Evolutionary conservation across 2,113 vertebrate genomes (phyloP).

Genomic region (Actenoides lindsayi): DNA sequence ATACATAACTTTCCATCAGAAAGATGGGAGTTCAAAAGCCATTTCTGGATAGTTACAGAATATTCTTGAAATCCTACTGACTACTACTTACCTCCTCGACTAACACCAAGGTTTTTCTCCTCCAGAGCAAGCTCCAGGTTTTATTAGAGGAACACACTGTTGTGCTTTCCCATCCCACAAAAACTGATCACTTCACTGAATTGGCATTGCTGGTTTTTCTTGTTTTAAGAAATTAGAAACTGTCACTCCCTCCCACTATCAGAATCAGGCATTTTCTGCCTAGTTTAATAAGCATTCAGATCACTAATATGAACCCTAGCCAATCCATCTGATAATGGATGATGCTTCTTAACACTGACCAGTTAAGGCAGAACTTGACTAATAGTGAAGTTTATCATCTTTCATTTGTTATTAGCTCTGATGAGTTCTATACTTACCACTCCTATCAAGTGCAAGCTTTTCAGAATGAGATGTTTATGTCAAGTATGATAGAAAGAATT

Average conservation of each 20-base stretch:
- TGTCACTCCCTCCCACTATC: not conserved
- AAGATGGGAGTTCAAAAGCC: not conserved
- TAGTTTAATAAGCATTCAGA: not conserved
- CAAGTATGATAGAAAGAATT: not conserved
- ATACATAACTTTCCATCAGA: not conserved
- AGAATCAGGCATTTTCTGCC: not conserved
- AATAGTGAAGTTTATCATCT: not conserved
- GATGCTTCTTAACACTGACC: not conserved
- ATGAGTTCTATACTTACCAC: not conserved
- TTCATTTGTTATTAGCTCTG: not conserved
- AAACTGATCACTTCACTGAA: not conserved
- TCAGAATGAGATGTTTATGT: fast-evolving
- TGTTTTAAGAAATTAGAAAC: not conserved
- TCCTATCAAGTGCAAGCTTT: not conserved
- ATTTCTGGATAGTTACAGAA: not conserved
- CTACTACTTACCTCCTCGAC: not conserved
- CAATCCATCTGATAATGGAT: not conserved
- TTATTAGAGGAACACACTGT: not conserved
- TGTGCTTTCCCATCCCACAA: not conserved
- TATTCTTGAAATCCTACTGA: not conserved
- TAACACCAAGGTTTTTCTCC: not conserved
- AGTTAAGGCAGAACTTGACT: not conserved
- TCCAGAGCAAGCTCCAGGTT: not conserved
- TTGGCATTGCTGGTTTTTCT: not conserved
- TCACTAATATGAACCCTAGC: not conserved